phyloP scores from a whole-genome alignment of 2,113 vertebrate species.

The Amphiprion percula region DNA sequence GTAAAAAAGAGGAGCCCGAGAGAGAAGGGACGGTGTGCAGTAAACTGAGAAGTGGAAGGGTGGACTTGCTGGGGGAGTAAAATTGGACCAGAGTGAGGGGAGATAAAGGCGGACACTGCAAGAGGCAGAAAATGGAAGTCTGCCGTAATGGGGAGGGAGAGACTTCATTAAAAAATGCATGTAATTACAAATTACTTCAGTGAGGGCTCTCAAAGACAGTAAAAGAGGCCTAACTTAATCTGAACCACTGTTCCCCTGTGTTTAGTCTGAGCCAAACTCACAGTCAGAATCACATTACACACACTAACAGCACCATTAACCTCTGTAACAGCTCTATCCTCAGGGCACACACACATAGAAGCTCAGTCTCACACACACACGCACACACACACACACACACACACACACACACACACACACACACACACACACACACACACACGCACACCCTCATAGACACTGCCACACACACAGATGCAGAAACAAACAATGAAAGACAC shows the following conservation, averaged over 20 bases:
- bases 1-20: conserved; percentile 18
- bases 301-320: conserved; percentile 86
- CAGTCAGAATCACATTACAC: conserved; percentile 85
- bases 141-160: conserved; percentile 67
- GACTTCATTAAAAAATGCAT: conserved; percentile 81
- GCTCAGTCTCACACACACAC: conserved; percentile 52
- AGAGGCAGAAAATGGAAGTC: conserved; percentile 72
- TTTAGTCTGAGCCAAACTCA: conserved; percentile 82
- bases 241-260: conserved; percentile 74
- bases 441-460: conserved; percentile 37
- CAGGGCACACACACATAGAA: conserved; percentile 65
- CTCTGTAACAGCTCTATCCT: conserved; percentile 80
- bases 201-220: conserved; percentile 77
- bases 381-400: conserved; percentile 40
- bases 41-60: conserved; percentile 44
- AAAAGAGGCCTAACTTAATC: conserved; percentile 84
- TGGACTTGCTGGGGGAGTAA: conserved; percentile 26
- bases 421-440: conserved; percentile 34
- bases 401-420: conserved; percentile 38
- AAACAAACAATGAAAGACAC: conserved; percentile 59
- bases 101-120: conserved; percentile 68
- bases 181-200: conserved; percentile 83
- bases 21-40: conserved; percentile 44
- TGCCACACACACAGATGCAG: conserved; percentile 46
- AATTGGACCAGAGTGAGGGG: conserved; percentile 44